These are phyloP conservation scores for Phalacrocorax carbo DNA, from an alignment of 2,113 vertebrate species.

Conservation along the genomic window DNA sequence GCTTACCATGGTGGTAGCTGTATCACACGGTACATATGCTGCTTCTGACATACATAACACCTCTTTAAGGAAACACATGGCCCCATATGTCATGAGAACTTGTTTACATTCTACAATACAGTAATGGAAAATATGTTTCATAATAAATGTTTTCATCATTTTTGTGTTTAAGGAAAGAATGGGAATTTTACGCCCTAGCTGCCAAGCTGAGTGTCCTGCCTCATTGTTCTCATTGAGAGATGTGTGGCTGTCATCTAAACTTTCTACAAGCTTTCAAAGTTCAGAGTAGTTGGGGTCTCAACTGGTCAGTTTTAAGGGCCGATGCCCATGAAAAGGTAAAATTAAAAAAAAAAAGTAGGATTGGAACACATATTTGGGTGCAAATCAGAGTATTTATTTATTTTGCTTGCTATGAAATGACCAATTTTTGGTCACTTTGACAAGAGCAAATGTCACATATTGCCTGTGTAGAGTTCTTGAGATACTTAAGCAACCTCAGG, in stretches of 20 bases:
- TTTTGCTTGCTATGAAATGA: not conserved
- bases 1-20: conserved; percentile 65
- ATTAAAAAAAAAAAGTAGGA: not conserved
- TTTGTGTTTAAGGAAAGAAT: conserved; percentile 63
- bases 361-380: not conserved
- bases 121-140: conserved; percentile 78
- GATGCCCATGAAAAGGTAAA: not conserved
- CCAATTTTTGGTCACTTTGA: not conserved
- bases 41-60: conserved; percentile 77
- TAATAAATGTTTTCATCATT: conserved; percentile 77
- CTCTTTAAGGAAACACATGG: conserved; percentile 78
- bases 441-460: not conserved
- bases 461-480: not conserved
- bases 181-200: conserved; percentile 46
- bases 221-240: conserved; percentile 10
- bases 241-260: not conserved
- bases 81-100: conserved; percentile 76
- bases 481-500: not conserved
- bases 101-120: conserved; percentile 76
- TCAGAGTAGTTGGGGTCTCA: not conserved
- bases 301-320: not conserved
- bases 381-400: not conserved
- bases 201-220: conserved; percentile 30
- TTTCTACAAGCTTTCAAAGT: not conserved
- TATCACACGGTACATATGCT: conserved; percentile 76